A percentile compares a stretch with the other conserved stretches of the same genome.
These are phyloP conservation scores for Haliclona indistincta DNA, from an alignment of 37 sponge, comb jelly and placozoan species.

Conservation along the genomic window DNA sequence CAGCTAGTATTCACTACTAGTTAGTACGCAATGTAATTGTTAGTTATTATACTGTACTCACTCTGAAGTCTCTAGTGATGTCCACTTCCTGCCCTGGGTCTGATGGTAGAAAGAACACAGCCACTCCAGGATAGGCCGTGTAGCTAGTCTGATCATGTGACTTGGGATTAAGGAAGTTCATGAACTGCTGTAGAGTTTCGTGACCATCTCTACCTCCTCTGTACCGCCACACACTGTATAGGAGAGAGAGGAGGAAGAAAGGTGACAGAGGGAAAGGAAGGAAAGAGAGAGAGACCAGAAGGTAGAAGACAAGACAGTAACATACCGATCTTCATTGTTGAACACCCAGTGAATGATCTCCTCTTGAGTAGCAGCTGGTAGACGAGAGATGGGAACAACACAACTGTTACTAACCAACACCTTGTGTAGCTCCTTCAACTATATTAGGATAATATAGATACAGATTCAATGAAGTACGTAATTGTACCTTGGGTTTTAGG, in stretches of 20 bases:
- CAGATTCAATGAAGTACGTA: too few relatives aligned
- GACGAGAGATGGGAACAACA: constrained; percentile 36
- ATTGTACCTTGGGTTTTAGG: too few relatives aligned
- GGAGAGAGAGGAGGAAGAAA: background rate
- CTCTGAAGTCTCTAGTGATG: background rate
- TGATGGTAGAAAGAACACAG: constrained; percentile 29
- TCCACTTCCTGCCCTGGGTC: background rate
- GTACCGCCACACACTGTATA: constrained; percentile 79
- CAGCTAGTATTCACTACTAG: too few relatives aligned
- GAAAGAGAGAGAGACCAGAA: background rate
- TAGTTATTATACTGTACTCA: background rate
- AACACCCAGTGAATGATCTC: constrained; percentile 87
- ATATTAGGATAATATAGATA: background rate
- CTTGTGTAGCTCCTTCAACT: constrained; percentile 13
- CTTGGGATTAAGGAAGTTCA: constrained; percentile 76
- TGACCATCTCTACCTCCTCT: constrained; percentile 79
- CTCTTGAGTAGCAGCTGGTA: constrained; percentile 57
- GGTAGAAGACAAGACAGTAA: background rate
- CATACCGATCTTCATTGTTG: constrained; percentile 83
- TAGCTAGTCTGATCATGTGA: background rate
- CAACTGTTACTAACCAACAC: constrained; percentile 2
- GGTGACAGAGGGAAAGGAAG: background rate
- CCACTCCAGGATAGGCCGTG: constrained; percentile 49
- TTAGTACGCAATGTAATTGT: background rate
- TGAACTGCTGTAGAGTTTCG: constrained; percentile 87